Percentiles rank a stretch among this genome's conserved stretches.
phyloP scores from a whole-genome alignment of 2,888 invertebrate species.

The Melinaea marsaeus region DNA sequence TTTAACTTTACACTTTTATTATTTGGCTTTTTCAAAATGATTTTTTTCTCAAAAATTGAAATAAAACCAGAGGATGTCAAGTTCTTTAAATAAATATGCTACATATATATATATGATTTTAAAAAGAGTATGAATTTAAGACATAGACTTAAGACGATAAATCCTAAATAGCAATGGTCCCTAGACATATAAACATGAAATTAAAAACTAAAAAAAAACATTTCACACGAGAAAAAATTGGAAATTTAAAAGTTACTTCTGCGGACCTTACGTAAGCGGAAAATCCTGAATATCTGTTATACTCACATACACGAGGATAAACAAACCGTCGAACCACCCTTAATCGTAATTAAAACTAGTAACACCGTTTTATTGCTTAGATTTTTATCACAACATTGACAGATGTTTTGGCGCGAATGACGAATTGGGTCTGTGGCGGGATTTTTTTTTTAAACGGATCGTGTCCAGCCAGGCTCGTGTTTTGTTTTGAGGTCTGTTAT shows the following conservation, averaged over 20 bases:
- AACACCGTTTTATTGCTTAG: constrained; percentile 68
- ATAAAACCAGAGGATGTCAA: too few relatives aligned
- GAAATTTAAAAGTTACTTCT: constrained; percentile 40
- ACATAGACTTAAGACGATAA: too few relatives aligned
- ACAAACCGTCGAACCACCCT: constrained; percentile 57
- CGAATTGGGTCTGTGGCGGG: constrained; percentile 33
- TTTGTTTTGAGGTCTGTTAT: constrained; percentile 62
- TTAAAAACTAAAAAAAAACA: background rate
- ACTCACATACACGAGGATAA: constrained; percentile 55
- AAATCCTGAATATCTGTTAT: constrained; percentile 42
- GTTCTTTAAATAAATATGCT: too few relatives aligned
- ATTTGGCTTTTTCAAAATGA: too few relatives aligned
- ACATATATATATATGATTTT: too few relatives aligned
- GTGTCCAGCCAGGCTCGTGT: constrained; percentile 70
- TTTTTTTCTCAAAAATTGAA: too few relatives aligned
- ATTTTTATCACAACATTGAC: constrained; percentile 37
- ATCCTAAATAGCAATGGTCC: too few relatives aligned
- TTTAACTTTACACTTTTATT: too few relatives aligned
- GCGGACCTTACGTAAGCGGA: constrained; percentile 68
- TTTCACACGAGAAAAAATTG: constrained; percentile 34
- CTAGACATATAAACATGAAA: background rate
- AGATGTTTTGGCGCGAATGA: constrained; percentile 55
- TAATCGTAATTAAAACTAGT: constrained; percentile 50
- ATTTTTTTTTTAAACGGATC: constrained; percentile 40
- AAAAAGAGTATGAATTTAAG: too few relatives aligned